Evolutionary conservation across 2,113 vertebrate species (phyloP), one percentile per base, ranked within the genome.

Genomic region (Connochaetes taurinus): DNA sequence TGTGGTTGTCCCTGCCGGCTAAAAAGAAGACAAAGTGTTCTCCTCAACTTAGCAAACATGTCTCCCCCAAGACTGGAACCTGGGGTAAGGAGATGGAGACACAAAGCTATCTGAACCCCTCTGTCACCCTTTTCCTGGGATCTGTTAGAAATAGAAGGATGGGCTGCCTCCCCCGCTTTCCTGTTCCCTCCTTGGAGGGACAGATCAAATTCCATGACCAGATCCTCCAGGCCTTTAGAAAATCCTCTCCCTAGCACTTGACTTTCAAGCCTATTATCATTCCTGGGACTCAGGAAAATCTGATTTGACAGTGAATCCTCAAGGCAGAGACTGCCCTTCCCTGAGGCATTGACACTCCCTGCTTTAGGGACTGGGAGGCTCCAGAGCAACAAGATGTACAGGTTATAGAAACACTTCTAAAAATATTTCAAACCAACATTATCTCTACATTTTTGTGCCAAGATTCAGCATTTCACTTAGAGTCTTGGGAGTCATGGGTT

Each of bases 191-290:
- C 31, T 84, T 36, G 2, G 19, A 50, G 40, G 7, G 31, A 53
- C 7, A 11, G 11, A 27, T 50, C 90, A 81, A 91, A 57, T 67
- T 81, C 50, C 50, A 11, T 31, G 21, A n/a, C 76, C 29, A 2
- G 40, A 93, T 84, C 58, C 16, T 83, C 40, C 19, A 43, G 36
- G 31, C 47, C 50, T 95, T 94, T 82, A 57, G 85, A 78, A 94
- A 97, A 87, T 23, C 52, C 92, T 87, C 19, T 97, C 45, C 67
- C 97, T 94, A 84, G 74, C 80, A 45, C 36, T 57, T 92, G 85
- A 50, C 84, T 94, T 92, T 96, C 23, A 31, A 84, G 87, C 19
- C 60, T 82, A 27, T 60, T 60, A 60, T 95, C 90, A 92, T 58
- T 92, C 67, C n/a, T 25, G 33, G 31, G 58, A 92, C 43, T 88